phyloP scores from a whole-genome alignment of 1,140 invertebrate genomes.

The Cydia fagiglandana region DNA sequence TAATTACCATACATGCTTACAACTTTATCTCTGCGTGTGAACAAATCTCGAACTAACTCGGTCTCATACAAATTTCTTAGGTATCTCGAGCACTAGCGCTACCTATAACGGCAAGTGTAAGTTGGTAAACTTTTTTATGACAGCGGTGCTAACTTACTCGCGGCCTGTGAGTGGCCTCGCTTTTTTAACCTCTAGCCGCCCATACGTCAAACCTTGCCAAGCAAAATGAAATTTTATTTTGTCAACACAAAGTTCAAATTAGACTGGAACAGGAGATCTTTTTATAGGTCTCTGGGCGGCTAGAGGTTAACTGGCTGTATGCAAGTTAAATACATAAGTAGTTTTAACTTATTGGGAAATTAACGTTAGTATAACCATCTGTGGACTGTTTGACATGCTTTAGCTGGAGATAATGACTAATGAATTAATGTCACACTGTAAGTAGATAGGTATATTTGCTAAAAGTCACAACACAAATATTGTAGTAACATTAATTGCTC shows the following conservation, averaged over 20 bases:
- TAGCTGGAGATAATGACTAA: no score
- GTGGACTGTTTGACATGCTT: not conserved
- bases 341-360: not conserved
- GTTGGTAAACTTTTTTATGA: not conserved
- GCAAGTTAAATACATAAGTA: not conserved
- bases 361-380: not conserved
- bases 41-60: not conserved
- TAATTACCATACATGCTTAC: slow-evolving; percentile 5
- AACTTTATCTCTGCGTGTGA: not conserved
- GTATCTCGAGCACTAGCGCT: not conserved
- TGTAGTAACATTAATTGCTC: no score
- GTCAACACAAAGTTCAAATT: no score
- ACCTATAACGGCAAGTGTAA: not conserved
- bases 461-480: no score
- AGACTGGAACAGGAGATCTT: no score
- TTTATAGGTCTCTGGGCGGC: no score
- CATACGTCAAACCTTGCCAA: no score
- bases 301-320: no score
- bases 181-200: no score
- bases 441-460: no score
- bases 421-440: no score
- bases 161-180: not conserved
- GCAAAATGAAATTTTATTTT: no score
- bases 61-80: not conserved
- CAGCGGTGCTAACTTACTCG: not conserved